Conservation (phyloP, 2,797 vertebrate genomes). For the Enteromius radiatus region DNA sequence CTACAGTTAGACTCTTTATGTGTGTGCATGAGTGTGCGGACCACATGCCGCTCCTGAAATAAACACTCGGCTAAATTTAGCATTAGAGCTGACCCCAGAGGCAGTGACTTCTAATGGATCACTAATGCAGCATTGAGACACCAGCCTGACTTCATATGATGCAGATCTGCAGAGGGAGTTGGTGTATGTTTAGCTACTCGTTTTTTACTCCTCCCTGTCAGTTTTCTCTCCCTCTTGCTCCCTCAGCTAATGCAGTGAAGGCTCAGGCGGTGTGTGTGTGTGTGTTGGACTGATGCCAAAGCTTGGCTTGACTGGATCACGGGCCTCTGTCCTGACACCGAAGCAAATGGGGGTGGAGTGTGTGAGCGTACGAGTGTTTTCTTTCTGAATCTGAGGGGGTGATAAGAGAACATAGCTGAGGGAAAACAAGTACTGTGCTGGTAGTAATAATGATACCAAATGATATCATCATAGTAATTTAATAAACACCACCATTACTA, state of each 20-base stretch:
- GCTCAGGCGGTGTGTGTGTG: constrained; percentile 47
- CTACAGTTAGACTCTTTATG: constrained; percentile 48
- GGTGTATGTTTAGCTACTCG: neutral
- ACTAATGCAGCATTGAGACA: constrained; percentile 51
- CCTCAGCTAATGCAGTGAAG: constrained; percentile 18
- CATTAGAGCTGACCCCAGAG: constrained; percentile 55
- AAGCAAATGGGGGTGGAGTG: neutral
- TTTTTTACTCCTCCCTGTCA: neutral
- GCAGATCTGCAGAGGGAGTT: constrained; percentile 37
- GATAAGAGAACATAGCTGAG: neutral
- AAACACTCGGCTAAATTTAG: constrained; percentile 68
- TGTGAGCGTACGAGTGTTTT: constrained; percentile 4
- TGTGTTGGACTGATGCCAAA: constrained; percentile 17
- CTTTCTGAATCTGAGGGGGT: neutral
- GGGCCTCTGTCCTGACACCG: constrained; percentile 14
- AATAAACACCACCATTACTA: neutral
- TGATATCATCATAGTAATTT: neutral
- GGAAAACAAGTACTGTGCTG: neutral
- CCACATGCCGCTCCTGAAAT: constrained; percentile 62
- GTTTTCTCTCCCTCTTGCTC: neutral
- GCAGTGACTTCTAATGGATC: constrained; percentile 58
- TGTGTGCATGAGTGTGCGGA: constrained; percentile 35
- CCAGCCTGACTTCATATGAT: constrained; percentile 41
- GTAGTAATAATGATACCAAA: neutral
- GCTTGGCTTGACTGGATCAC: constrained; percentile 10